A percentile compares a stretch with the other conserved stretches of the same genome.
Evolutionary conservation across 2,797 vertebrate genomes (phyloP).

Genomic region (Propithecus perrieri): DNA sequence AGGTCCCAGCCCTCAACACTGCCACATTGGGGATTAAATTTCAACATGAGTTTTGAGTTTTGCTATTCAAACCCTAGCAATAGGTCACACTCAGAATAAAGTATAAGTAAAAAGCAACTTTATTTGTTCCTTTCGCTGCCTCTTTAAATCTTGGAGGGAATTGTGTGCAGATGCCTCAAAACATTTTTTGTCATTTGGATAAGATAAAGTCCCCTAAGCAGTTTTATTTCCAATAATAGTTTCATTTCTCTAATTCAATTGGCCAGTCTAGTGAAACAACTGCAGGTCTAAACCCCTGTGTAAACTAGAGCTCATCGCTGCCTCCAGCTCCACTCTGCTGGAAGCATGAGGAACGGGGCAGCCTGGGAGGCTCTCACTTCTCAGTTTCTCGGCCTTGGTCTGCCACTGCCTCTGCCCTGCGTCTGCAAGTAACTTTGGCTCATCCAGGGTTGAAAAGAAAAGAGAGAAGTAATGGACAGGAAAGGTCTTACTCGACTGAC

Average conservation of each 20-base stretch:
- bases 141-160: constrained; percentile 25
- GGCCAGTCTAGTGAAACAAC: neutral
- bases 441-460: neutral
- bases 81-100: constrained; percentile 37
- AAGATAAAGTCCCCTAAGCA: neutral
- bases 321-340: neutral
- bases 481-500: neutral
- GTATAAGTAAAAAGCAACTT: neutral
- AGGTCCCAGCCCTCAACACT: neutral
- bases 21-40: neutral
- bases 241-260: constrained; percentile 37
- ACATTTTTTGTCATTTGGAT: neutral
- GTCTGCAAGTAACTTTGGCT: neutral
- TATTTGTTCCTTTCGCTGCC: neutral
- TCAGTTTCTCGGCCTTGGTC: neutral
- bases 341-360: neutral
- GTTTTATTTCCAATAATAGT: constrained; percentile 46
- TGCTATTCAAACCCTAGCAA: neutral
- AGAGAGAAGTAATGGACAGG: neutral
- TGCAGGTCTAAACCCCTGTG: neutral
- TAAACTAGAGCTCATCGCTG: neutral
- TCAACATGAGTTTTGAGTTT: neutral
- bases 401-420: neutral
- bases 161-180: neutral
- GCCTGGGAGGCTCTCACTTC: neutral